Base-by-base conservation (phyloP, 2,888 invertebrate genomes). In the Melanostoma scalare region DNA sequence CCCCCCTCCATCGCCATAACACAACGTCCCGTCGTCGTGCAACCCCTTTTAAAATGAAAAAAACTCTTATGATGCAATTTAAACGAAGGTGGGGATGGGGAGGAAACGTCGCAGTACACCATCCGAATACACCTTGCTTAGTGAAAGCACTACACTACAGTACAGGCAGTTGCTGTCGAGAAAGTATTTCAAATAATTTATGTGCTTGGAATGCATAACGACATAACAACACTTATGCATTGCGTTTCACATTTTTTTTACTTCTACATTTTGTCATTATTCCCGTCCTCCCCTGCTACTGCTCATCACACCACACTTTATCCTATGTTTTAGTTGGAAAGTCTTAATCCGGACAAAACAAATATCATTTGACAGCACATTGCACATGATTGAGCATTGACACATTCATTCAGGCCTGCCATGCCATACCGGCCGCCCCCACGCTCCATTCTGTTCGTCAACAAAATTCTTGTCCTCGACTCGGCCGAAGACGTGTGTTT, bases 331-430 rank as follows among this genome's bases (percentile, higher is more conserved):
- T 9, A 3, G 6, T 10, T 8, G 33, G 20, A 3, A n/a, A n/a
- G 48, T 42, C 56, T 65, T 65, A 63, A 69, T 58, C 40, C 48
- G 36, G 46, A 48, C 35, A 38, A 75, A 65, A 81, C 44, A 65
- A 75, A 71, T 67, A 61, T 76, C 71, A 80, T 80, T 81, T 44
- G 71, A 72, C 80, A 65, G 46, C 20, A 55, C 35, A 60, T 67
- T 81, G 58, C 76, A 76, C 76, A 67, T 81, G 76, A 81, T 81
- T 76, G 81, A 76, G 60, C 72, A 72, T 72, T 76, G 65, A 72
- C 52, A 71, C 52, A 60, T 53, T 6, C 5, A 44, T 33, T 33
- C 31, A 5, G 5, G 10, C 61, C 4, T 31, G 4, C n/a, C 30
- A 30, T 40, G 2, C 2, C 20, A 20, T 20, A 20, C 20, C 20